A percentile compares a stretch with the other conserved stretches of the same genome.
Evolutionary conservation across 2,888 invertebrate species (phyloP).

Genomic region (Tetranychus truncatus): DNA sequence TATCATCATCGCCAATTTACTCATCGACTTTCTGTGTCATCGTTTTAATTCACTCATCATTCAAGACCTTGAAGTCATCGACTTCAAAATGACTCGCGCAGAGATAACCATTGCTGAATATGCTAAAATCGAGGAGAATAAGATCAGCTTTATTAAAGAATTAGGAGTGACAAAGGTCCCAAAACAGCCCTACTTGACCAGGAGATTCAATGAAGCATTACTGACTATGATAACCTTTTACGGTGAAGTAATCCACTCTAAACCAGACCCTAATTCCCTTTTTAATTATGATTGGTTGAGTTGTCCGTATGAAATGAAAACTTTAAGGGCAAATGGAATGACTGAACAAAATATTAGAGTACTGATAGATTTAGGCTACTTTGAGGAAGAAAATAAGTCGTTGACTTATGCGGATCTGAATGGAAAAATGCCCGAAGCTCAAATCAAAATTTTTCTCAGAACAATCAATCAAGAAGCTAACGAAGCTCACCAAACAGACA

Average conservation of each 20-base stretch:
- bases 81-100: no score
- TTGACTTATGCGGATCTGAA: background rate
- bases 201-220: background rate
- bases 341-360: background rate
- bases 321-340: background rate
- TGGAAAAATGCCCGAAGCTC: background rate
- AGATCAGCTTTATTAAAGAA: background rate
- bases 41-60: background rate
- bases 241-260: background rate
- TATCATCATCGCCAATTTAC: no score
- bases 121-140: background rate
- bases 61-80: background rate
- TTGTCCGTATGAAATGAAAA: background rate
- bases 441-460: background rate
- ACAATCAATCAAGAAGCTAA: background rate
- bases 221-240: background rate
- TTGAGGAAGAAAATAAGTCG: background rate
- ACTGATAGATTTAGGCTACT: background rate
- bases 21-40: no score
- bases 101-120: background rate
- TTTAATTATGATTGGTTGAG: background rate
- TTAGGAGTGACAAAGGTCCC: background rate
- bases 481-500: background rate
- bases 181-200: background rate
- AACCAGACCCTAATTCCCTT: background rate